Base-by-base conservation (phyloP, 2,888 invertebrate species). In the Drymonia ruficornis region DNA sequence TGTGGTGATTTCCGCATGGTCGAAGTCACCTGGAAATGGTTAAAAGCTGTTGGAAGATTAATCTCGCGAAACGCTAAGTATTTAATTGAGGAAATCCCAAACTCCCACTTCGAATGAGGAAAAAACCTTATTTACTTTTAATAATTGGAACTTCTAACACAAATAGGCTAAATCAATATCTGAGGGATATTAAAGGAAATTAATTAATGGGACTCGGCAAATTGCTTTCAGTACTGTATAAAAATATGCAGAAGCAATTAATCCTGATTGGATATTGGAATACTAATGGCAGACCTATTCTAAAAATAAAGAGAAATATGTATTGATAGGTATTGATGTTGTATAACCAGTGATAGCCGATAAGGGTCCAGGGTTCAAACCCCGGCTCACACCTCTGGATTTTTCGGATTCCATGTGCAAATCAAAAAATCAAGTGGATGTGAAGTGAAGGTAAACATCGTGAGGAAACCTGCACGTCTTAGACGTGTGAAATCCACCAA, bases 171-270 rank as follows among this genome's bases (percentile, higher is more conserved):
- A 42, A 28, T 42, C 40, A 29, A 31, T 28, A 19, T 18, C 31
- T 42, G 6, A 50, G 29, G 29, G 19, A 23, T 44, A 23, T 23
- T 28, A 40, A 15, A 50, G 51, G n/a, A 55, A 65, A 65, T 55
- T 58, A 61, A 64, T 61, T 52, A 45, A 15, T 9, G 16, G 40
- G 16, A 50, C 11, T 29, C 49, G n/a, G 43, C 51, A 29, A 34
- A 40, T 40, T 40, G 40, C 16, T 40, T 40, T 16, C 16, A 40
- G 6, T 13, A 3, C 38, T 43, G 19, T 31, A 45, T 53, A 56
- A 57, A 65, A 56, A 53, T 56, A 47, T 54, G 48, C 43, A 31
- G 28, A 62, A 51, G 50, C 53, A 65, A 65, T 65, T 65, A 65
- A 65, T 59, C 43, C 52, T 48, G 40, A 57, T 58, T 50, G 58